Evolutionary conservation across 2,113 vertebrate species (phyloP).

Genomic region (Malurus cyaneus): DNA sequence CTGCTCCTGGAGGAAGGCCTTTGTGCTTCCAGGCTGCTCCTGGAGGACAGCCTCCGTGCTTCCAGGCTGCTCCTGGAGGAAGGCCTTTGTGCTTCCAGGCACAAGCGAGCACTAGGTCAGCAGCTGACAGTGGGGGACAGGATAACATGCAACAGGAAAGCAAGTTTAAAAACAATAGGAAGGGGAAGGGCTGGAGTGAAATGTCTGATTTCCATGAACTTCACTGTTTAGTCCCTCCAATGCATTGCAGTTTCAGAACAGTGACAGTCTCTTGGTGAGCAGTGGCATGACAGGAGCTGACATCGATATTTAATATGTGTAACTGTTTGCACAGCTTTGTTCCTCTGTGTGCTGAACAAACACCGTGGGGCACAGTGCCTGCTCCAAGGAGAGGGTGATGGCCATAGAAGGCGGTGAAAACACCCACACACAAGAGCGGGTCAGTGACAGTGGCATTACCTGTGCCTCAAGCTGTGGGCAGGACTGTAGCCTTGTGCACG

Average conservation of each 20-base stretch:
- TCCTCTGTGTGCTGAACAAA: not conserved
- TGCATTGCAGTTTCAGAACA: not conserved
- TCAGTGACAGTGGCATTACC: not conserved
- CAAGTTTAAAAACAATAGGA: conserved; percentile 29
- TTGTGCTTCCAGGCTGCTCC: too few species aligned
- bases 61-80: not conserved
- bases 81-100: fast-evolving
- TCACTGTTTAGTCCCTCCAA: not conserved
- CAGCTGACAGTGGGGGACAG: not conserved
- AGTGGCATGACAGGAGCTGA: not conserved
- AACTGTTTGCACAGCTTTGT: not conserved
- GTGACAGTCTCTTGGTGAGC: fast-evolving
- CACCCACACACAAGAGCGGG: not conserved
- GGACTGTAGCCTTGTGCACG: not conserved
- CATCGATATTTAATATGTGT: not conserved
- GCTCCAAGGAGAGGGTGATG: not conserved
- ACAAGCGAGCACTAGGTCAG: not conserved
- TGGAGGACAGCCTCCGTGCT: too few species aligned
- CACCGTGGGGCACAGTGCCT: not conserved
- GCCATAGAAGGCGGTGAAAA: not conserved
- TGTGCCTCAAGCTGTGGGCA: not conserved
- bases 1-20: too few species aligned
- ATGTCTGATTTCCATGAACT: not conserved
- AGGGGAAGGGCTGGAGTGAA: not conserved
- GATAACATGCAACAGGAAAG: not conserved